Percentiles rank a stretch among this genome's conserved stretches.
Evolutionary conservation across 2,888 invertebrate genomes (phyloP).

Genomic region (Hedya salicella): DNA sequence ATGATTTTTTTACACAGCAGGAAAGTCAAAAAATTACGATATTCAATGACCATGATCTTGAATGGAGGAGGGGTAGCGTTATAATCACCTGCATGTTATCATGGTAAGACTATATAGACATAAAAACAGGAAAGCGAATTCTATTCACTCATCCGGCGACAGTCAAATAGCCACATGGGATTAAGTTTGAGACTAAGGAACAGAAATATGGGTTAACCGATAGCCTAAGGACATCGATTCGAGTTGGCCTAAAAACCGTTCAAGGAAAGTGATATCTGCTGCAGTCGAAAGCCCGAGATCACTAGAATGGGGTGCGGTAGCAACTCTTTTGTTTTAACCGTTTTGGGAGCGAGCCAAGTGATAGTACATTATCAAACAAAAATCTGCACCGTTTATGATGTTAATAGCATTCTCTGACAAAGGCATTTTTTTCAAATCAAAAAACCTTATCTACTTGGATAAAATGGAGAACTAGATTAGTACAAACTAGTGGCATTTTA

Average conservation of each 20-base stretch:
- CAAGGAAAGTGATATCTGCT: neutral
- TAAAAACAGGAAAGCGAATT: too few relatives aligned
- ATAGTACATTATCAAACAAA: neutral
- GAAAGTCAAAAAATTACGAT: too few relatives aligned
- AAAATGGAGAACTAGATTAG: too few relatives aligned
- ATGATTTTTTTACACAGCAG: too few relatives aligned
- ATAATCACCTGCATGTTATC: too few relatives aligned
- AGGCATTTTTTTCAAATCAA: neutral
- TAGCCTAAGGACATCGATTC: neutral
- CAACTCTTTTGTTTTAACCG: slow-evolving; percentile 4
- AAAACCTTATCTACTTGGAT: too few relatives aligned
- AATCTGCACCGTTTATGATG: neutral
- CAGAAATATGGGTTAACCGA: neutral
- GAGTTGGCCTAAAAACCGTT: slow-evolving; percentile 11
- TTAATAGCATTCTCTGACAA: neutral
- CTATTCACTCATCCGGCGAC: too few relatives aligned
- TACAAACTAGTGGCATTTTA: too few relatives aligned
- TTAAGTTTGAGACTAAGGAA: neutral
- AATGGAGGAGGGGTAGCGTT: too few relatives aligned
- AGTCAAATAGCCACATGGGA: too few relatives aligned
- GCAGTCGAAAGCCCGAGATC: slow-evolving; percentile 6
- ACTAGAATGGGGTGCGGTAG: neutral
- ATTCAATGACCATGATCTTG: too few relatives aligned
- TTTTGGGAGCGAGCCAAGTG: slow-evolving; percentile 12
- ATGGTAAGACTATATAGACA: too few relatives aligned